Evolutionary conservation across 2,888 invertebrate genomes (phyloP), one percentile per base, ranked within the genome.

Genomic region (Caenorhabditis sp.): DNA sequence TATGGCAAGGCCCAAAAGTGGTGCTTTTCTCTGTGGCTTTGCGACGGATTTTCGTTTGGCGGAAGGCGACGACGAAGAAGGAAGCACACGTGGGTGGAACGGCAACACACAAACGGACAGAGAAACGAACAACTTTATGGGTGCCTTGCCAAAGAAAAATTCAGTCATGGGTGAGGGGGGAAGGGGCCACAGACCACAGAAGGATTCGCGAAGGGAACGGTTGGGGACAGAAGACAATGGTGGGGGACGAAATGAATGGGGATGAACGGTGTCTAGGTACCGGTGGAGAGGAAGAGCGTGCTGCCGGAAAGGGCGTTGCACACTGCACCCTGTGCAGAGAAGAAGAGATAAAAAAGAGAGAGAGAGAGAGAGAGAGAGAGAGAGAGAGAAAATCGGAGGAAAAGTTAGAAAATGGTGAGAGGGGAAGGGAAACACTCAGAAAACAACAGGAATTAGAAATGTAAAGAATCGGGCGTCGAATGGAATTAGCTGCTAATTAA

Each of bases 81-180:
- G 35, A 13, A 35, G 11, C 13, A 13, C 35, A 35, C 35, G 27
- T 26, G 26, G n/a, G 46, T n/a, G n/a, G n/a, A n/a, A n/a, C n/a
- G n/a, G n/a, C n/a, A n/a, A 45, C 27, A 65, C 20, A 65, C 55
- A 46, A 15, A 22, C 35, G 53, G 26, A 66, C 55, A 65, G 46
- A 55, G 20, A 65, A 55, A 65, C 46, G 39, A 39, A 66, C 66
- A 56, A 56, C 48, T 66, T 66, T 66, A 66, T 66, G 66, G 66
- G 66, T 63, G 63, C 63, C 53, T 63, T 53, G 63, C 63, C 63
- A 63, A 43, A n/a, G 15, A 26, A 26, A 15, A 37, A 22, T 37
- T 17, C 22, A 24, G 15, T 30, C 6, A 13, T 52, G 52, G 35
- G 41, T 15, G 32, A 24, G 27, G 26, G 50, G 43, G 53, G n/a